Base-by-base conservation (phyloP, 1,140 invertebrate genomes). In the Drosophila trapezifrons region DNA sequence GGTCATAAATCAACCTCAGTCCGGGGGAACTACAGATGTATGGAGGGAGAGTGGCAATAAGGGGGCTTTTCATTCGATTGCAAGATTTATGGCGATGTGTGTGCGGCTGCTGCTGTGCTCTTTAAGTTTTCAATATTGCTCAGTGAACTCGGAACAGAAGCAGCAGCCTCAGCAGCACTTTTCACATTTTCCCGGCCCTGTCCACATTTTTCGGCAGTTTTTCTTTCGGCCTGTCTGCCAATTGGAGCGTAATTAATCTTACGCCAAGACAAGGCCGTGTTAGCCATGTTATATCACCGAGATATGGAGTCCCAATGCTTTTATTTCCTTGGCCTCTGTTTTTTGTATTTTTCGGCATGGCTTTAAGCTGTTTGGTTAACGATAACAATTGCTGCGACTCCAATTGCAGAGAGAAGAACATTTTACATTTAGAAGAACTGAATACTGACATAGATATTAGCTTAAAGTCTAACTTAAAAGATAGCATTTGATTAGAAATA, bases 181-280 rank as follows among this genome's bases (percentile, higher is more conserved):
- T 73, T 58, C 38, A 66, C 62, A 66, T 71, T 75, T 76, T 40
- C 38, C 45, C 12, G 9, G 4, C 60, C 20, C 17, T n/a, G n/a
- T n/a, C n/a, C n/a, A n/a, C 18, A 37, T 52, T 47, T 75, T 57
- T 76, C 40, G 72, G 60, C 73, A 35, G 52, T 76, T 76, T 76
- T 59, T 76, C 73, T 55, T 71, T 35, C 13, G 18, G 71, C 49
- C 70, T 74, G 71, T 73, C 74, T 76, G 69, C 77, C 81, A 87
- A 83, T 83, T 89, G 84, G 79, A 66, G 60, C 63, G 83, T 89
- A 89, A 87, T 87, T 87, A 87, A 87, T 87, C 83, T 87, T 89
- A 35, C 55, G 66, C 60, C 67, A 67, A 62, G 64, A 69, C 77
- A 76, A 71, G 65, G 79, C 67, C 69, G 32, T 76, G 64, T 78